Conservation (phyloP, 2,797 vertebrate genomes). For the Darevskia mixta region DNA sequence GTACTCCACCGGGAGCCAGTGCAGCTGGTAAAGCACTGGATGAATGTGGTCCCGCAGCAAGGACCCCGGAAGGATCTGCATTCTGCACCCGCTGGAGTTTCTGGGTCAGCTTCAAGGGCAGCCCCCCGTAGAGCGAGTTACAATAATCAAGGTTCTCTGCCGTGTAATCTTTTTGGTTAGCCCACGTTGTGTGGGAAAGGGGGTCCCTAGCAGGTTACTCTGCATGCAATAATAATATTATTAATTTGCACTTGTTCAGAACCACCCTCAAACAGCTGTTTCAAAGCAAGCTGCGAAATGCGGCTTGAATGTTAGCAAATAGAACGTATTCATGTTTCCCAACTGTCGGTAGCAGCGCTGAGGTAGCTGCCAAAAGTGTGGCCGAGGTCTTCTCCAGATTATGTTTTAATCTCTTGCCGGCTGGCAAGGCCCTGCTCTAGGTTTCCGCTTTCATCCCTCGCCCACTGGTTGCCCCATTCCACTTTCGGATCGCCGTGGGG, state of each 20-base stretch:
- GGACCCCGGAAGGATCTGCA: too few relatives aligned
- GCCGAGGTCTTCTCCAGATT: neutral
- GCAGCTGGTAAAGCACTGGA: too few relatives aligned
- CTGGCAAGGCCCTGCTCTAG: too few relatives aligned
- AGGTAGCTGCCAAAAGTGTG: neutral
- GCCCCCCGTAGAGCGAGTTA: too few relatives aligned
- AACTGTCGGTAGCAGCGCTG: neutral
- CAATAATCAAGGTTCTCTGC: neutral
- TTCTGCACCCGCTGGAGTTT: too few relatives aligned
- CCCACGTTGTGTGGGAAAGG: neutral
- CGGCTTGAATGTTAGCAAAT: neutral
- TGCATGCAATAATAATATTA: neutral
- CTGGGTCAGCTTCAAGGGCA: too few relatives aligned
- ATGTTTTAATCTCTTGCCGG: neutral
- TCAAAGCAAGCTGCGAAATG: neutral
- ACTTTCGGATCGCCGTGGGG: neutral
- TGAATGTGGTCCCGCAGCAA: too few relatives aligned
- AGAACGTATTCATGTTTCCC: too few relatives aligned
- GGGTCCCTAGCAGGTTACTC: too few relatives aligned
- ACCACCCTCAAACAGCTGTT: neutral
- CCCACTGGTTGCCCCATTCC: neutral
- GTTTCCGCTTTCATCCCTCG: neutral
- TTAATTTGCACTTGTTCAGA: neutral
- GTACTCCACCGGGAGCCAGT: too few relatives aligned
- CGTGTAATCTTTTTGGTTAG: neutral